These are phyloP conservation scores for Furnarius figulus DNA, from an alignment of 2,113 vertebrate species.

Conservation along the genomic window DNA sequence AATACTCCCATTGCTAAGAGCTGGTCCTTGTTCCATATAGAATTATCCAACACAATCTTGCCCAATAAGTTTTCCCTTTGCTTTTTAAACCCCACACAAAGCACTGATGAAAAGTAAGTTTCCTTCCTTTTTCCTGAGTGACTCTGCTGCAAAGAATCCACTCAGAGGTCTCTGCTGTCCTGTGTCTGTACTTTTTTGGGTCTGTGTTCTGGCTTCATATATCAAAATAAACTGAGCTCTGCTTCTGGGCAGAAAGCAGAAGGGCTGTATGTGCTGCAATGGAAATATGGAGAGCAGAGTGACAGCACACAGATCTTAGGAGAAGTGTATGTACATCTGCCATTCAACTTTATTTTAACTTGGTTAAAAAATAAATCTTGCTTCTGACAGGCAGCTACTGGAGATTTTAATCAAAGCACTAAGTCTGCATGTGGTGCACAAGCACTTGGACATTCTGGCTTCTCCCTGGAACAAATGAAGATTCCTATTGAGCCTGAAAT, in stretches of 20 bases:
- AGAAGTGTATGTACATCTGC: neutral
- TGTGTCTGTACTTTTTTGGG: neutral
- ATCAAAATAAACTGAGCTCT: neutral
- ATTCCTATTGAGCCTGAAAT: neutral
- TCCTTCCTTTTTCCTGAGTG: neutral
- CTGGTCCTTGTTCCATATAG: neutral
- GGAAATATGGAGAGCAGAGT: neutral
- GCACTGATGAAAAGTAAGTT: neutral
- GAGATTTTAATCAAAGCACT: neutral
- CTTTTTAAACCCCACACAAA: neutral
- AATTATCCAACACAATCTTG: neutral
- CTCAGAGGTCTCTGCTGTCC: neutral
- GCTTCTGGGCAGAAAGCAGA: neutral
- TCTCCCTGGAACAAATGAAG: neutral
- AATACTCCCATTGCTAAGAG: neutral
- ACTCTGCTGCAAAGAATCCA: neutral
- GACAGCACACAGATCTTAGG: neutral
- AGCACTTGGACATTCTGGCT: neutral
- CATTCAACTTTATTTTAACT: constrained; percentile 25
- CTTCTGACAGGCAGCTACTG: constrained; percentile 1
- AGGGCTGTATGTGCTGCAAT: neutral
- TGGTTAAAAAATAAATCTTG: neutral
- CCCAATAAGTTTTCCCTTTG: neutral
- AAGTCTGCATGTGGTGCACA: neutral
- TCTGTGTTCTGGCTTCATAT: neutral